These are phyloP conservation scores for Salvelinus namaycush DNA, from an alignment of 2,113 vertebrate genomes.

Conservation along the genomic window DNA sequence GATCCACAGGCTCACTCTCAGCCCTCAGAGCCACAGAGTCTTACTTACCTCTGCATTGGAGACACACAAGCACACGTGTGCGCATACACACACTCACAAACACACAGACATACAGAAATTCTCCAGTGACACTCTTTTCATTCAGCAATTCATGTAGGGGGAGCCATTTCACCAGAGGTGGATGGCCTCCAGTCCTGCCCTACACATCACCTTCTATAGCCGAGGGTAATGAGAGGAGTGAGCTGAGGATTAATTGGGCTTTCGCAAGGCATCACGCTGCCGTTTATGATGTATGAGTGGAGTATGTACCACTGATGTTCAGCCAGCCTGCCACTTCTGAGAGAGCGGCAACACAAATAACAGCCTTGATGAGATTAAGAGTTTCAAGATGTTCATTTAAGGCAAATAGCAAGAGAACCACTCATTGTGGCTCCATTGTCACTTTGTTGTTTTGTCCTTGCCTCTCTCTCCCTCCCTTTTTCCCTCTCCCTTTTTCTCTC, in stretches of 20 bases:
- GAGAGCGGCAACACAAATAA: constrained; percentile 49
- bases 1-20: background rate
- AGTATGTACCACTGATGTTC: constrained; percentile 36
- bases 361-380: constrained; percentile 71
- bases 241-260: constrained; percentile 52
- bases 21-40: no score
- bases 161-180: constrained; percentile 23
- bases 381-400: constrained; percentile 73
- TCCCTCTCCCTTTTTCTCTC: no score
- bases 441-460: constrained; percentile 47
- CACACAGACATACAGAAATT: background rate
- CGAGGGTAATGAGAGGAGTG: constrained; percentile 50
- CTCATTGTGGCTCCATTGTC: constrained; percentile 39
- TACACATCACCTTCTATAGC: constrained; percentile 3
- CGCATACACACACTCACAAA: background rate
- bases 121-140: background rate
- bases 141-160: constrained; percentile 34
- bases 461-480: no score
- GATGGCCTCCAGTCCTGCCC: background rate
- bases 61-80: background rate
- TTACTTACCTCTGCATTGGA: background rate
- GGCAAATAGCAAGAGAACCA: constrained; percentile 27
- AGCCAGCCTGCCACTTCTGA: constrained; percentile 64
- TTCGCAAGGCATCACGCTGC: constrained; percentile 48
- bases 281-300: constrained; percentile 64